Percentiles rank a stretch among this genome's conserved stretches.
These are phyloP conservation scores for Cherax destructor DNA, from an alignment of 1,140 invertebrate genomes.

Conservation along the genomic window DNA sequence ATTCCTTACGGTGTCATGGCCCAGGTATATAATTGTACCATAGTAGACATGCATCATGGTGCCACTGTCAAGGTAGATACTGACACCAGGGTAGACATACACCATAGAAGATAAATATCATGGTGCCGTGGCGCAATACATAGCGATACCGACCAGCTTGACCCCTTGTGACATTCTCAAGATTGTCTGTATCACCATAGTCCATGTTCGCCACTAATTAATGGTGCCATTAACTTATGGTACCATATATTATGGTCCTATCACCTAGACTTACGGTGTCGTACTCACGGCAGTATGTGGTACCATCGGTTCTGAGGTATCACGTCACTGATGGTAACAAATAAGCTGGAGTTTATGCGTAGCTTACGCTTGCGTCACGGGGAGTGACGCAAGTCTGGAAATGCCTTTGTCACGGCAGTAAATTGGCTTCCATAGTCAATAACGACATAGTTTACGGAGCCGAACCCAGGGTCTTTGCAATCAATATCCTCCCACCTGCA, in stretches of 20 bases:
- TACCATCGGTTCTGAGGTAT: background rate
- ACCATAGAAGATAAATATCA: too few species aligned
- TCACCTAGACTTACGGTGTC: too few species aligned
- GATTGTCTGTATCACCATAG: too few species aligned
- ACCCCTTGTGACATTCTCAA: too few species aligned
- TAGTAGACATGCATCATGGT: background rate
- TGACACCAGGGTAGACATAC: too few species aligned
- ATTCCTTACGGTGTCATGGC: background rate
- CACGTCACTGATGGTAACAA: too few species aligned
- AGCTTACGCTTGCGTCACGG: background rate
- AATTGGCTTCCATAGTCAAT: conserved; percentile 38
- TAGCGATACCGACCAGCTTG: too few species aligned
- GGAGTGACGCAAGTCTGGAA: background rate
- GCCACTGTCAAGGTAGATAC: background rate
- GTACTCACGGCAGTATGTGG: background rate
- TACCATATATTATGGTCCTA: too few species aligned
- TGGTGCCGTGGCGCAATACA: too few species aligned
- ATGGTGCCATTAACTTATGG: too few species aligned
- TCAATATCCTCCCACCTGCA: conserved; percentile 24
- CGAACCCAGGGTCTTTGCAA: conserved; percentile 9
- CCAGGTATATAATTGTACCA: background rate
- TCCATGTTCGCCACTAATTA: too few species aligned
- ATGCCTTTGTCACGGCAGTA: conserved; percentile 7
- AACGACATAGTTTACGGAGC: conserved; percentile 3
- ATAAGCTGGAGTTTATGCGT: background rate